Evolutionary conservation across 2,888 invertebrate species (phyloP), one percentile per base, ranked within the genome.

Genomic region (Matsumyia berberina): DNA sequence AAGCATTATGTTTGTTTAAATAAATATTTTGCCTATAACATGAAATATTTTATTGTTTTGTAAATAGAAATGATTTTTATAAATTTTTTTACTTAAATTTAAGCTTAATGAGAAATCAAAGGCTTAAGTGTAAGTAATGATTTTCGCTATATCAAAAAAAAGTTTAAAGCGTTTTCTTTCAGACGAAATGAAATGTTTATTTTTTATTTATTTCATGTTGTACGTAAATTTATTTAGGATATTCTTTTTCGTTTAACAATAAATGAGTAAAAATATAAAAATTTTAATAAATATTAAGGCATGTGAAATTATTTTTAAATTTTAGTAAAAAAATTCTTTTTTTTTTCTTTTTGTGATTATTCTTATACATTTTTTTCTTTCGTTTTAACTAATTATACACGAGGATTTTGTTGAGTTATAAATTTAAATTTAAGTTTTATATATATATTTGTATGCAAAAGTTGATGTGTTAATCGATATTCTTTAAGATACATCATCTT

Each of bases 11-110:
- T 39, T 46, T 49, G 49, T 31, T 42, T 53, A 78, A 77, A 86
- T 72, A 82, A 86, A 86, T 81, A 86, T 76, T 86, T 82, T 64
- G 15, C 17, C 64, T 86, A 82, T 73, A n/a, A n/a, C n/a, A 73
- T n/a, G 2, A 29, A n/a, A 42, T 55, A 7, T 31, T 33, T 39
- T 49, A 58, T 35, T 29, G 58, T 42, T 44, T 69, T 62, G 62
- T 77, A 78, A 62, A 79, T 62, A 79, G 62, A 74, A 67, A 85
- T 87, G 86, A 77, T 37, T 80, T 86, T 87, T 87, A 86, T 88
- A 87, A 87, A 89, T 87, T 88, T 88, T 88, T 88, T 89, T 79
- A 86, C 88, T 86, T 87, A 88, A 86, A 73, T 86, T 86, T 83
- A 86, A 87, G 58, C 66, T 53, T 67, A 44, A 55, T 60, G 29